A percentile compares a stretch with the other conserved stretches of the same genome.
These are phyloP conservation scores for Spinus pinus DNA, from an alignment of 2,797 vertebrate genomes.

Conservation along the genomic window DNA sequence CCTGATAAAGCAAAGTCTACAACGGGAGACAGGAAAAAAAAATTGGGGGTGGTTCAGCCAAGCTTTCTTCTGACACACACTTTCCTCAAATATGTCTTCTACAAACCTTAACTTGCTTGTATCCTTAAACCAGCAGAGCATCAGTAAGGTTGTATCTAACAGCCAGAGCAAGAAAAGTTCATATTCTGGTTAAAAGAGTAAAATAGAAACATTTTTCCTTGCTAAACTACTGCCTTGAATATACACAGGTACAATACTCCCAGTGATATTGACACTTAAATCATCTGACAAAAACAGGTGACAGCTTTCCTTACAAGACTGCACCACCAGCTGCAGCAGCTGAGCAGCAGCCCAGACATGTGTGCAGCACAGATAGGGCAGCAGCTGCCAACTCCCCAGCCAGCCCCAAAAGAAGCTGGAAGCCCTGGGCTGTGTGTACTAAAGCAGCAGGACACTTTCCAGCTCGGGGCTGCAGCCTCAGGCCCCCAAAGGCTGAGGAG, in stretches of 20 bases:
- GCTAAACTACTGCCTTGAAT: neutral
- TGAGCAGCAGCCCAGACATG: neutral
- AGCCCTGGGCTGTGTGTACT: neutral
- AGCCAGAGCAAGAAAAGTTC: neutral
- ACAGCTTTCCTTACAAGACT: neutral
- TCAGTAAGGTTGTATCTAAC: neutral
- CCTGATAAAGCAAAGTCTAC: neutral
- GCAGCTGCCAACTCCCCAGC: neutral
- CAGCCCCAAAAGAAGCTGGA: neutral
- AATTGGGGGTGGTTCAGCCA: fast-evolving
- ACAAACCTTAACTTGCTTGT: neutral
- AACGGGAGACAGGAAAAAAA: neutral
- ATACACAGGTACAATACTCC: neutral
- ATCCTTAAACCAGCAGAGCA: neutral
- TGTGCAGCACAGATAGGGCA: neutral
- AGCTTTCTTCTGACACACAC: neutral
- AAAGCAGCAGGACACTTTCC: neutral
- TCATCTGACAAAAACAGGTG: neutral
- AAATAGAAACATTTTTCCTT: neutral
- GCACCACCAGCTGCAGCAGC: neutral
- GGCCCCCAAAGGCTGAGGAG: neutral
- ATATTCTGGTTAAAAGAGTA: neutral
- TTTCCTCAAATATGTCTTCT: neutral
- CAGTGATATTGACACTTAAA: neutral
- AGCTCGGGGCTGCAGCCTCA: neutral